Percentiles rank a stretch among this genome's conserved stretches.
These are phyloP conservation scores for Synergus itoensis DNA, from an alignment of 2,888 invertebrate species.

Conservation along the genomic window DNA sequence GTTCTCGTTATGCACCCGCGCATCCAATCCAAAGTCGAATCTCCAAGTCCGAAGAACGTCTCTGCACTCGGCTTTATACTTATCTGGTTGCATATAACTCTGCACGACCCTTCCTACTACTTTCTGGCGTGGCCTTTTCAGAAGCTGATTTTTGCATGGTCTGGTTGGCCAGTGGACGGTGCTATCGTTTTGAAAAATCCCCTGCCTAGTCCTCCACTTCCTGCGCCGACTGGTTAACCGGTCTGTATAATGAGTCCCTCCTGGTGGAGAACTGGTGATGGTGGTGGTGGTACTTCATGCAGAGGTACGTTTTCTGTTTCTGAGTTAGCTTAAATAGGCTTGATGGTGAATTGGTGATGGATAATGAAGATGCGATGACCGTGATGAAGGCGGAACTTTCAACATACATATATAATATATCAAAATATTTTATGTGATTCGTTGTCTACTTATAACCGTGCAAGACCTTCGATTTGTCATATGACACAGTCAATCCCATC, in stretches of 20 bases:
- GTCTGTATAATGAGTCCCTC: slow-evolving; percentile 9
- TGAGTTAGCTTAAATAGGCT: neutral
- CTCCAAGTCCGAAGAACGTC: slow-evolving; percentile 55
- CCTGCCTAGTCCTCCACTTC: slow-evolving; percentile 35
- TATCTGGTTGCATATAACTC: slow-evolving; percentile 57
- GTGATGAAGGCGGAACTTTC: neutral
- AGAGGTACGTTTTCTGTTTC: neutral
- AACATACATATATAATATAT: too few relatives aligned
- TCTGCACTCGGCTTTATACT: slow-evolving; percentile 56
- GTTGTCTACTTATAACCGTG: neutral
- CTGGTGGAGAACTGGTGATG: slow-evolving; percentile 17
- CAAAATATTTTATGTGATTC: neutral
- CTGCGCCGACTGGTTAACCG: slow-evolving; percentile 39
- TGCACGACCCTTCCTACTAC: slow-evolving; percentile 56
- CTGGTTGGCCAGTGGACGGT: slow-evolving; percentile 16
- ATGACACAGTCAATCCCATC: too few relatives aligned
- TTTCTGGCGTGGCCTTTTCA: slow-evolving; percentile 46
- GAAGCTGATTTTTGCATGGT: slow-evolving; percentile 41
- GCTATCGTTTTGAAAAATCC: slow-evolving; percentile 34
- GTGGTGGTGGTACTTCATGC: neutral
- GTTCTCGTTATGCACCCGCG: slow-evolving; percentile 12
- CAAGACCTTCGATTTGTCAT: too few relatives aligned
- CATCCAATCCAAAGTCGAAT: slow-evolving; percentile 22
- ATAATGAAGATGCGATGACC: neutral
- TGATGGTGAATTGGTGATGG: neutral